Evolutionary conservation across 1,140 invertebrate species (phyloP).

Genomic region (Metopolophium dirhodum): DNA sequence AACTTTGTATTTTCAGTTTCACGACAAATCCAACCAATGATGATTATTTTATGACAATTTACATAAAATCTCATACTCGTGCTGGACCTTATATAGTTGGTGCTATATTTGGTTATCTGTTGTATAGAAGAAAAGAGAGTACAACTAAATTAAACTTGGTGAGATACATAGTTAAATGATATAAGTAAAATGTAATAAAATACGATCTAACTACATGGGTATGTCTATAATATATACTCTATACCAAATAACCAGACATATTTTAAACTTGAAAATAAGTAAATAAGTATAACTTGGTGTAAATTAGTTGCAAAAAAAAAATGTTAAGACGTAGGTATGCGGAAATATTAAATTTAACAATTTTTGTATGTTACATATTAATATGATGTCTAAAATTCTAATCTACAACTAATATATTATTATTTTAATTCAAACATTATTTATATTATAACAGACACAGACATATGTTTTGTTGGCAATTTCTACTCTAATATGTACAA

Average conservation of each 20-base stretch:
- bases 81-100: slow-evolving; percentile 64
- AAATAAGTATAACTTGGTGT: not conserved
- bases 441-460: not conserved
- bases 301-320: not conserved
- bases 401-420: not conserved
- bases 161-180: not conserved
- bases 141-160: slow-evolving; percentile 36
- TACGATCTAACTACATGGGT: not conserved
- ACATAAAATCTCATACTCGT: slow-evolving; percentile 76
- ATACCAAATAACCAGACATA: not conserved
- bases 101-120: slow-evolving; percentile 62
- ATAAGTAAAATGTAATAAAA: not conserved
- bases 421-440: not conserved
- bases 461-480: slow-evolving; percentile 34
- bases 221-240: not conserved
- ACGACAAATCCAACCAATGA: slow-evolving; percentile 61
- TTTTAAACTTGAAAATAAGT: not conserved
- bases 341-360: too few species aligned
- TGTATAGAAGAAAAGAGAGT: slow-evolving; percentile 58
- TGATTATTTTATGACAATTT: slow-evolving; percentile 70
- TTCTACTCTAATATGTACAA: slow-evolving; percentile 49
- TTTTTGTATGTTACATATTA: too few species aligned
- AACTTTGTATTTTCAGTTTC: slow-evolving; percentile 59
- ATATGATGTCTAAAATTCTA: not conserved
- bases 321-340: too few species aligned